phyloP scores from a whole-genome alignment of 2,888 invertebrate species.

The Sympetrum striolatum region DNA sequence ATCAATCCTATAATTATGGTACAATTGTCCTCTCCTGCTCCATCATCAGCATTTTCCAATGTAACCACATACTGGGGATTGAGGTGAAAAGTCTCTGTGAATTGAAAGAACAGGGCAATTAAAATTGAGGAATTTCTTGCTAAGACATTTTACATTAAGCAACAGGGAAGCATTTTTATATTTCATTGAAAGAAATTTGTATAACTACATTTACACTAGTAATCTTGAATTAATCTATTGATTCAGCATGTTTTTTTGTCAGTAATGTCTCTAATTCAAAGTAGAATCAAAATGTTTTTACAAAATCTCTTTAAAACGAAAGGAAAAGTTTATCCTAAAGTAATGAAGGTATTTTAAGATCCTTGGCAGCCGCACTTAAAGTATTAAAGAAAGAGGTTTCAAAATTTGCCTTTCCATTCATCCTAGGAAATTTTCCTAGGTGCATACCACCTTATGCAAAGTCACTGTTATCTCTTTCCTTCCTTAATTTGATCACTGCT shows the following conservation, averaged over 20 bases:
- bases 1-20: constrained; percentile 64
- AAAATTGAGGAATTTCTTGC: neutral
- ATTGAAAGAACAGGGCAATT: neutral
- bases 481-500: too few species aligned
- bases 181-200: neutral
- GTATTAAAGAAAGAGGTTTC: too few species aligned
- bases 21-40: constrained; percentile 60
- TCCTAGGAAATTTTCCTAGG: too few species aligned
- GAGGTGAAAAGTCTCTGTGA: constrained; percentile 60
- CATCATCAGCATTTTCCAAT: constrained; percentile 61
- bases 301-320: too few species aligned
- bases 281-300: neutral
- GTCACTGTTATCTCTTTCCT: too few species aligned
- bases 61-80: constrained; percentile 64
- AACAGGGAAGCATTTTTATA: neutral
- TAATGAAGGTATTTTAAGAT: too few species aligned
- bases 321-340: too few species aligned
- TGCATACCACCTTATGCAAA: too few species aligned
- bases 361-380: too few species aligned
- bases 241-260: too few species aligned
- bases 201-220: neutral
- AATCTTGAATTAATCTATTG: too few species aligned
- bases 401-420: too few species aligned
- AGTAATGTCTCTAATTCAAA: neutral
- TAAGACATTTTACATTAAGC: neutral